A percentile compares a stretch with the other conserved stretches of the same genome.
Conservation (phyloP, 2,113 vertebrate species). For the Barnardius zonarius region DNA sequence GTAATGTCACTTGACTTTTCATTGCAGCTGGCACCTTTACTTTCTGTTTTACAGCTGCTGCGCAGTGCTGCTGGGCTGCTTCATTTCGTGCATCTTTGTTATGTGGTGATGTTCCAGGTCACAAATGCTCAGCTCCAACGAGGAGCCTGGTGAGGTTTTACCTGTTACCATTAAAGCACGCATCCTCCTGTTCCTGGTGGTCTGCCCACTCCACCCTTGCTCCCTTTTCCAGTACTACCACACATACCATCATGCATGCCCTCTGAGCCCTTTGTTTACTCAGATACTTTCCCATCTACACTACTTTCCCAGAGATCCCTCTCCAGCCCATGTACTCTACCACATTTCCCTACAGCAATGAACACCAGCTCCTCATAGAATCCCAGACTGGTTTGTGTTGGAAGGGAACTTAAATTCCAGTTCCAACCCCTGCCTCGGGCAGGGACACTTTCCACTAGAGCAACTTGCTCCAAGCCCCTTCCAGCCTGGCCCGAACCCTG, state of each 20-base stretch:
- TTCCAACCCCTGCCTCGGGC: neutral
- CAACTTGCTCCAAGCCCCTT: neutral
- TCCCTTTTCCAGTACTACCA: neutral
- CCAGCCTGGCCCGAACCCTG: neutral
- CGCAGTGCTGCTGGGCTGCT: neutral
- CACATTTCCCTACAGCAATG: rapidly evolving
- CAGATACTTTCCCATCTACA: neutral
- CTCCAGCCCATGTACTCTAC: neutral
- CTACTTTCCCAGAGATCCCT: neutral
- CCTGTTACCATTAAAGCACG: rapidly evolving
- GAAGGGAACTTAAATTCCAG: neutral
- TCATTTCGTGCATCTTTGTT: rapidly evolving
- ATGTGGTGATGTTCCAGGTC: neutral
- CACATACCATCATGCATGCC: rapidly evolving
- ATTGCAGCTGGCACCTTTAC: neutral
- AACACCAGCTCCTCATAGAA: neutral
- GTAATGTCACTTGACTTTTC: neutral
- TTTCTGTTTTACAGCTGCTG: neutral
- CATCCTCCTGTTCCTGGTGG: too few species aligned
- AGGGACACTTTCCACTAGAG: neutral
- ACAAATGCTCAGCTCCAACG: rapidly evolving
- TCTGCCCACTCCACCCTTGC: neutral
- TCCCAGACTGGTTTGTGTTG: neutral
- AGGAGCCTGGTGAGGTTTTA: neutral
- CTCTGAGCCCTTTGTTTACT: neutral